Evolutionary conservation across 2,797 vertebrate genomes (phyloP).

Genomic region (Telmatherina bonti): DNA sequence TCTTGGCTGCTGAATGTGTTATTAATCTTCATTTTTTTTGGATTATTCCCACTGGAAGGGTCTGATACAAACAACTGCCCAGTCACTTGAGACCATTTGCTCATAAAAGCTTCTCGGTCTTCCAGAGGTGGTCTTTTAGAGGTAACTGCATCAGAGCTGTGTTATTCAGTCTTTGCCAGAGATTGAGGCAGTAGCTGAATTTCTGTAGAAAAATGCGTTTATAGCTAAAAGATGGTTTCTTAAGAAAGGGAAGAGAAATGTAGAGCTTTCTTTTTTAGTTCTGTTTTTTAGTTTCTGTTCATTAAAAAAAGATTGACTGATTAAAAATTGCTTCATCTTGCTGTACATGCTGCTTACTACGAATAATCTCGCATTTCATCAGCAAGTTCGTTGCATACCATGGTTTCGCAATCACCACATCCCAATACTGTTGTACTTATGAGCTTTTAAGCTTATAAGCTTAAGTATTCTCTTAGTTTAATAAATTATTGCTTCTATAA

Average conservation of each 20-base stretch:
- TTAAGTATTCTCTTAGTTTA: neutral
- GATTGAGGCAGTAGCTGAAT: conserved; percentile 10
- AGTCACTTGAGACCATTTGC: conserved; percentile 35
- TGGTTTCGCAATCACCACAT: conserved; percentile 28
- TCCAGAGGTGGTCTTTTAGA: no score
- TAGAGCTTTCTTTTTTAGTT: neutral
- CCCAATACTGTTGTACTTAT: conserved; percentile 18
- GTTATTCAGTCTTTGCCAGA: neutral
- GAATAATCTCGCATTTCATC: neutral
- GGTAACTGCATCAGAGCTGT: conserved; percentile 3
- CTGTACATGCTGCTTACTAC: neutral
- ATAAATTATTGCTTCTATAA: conserved; percentile 5
- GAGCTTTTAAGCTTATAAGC: no score
- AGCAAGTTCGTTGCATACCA: neutral
- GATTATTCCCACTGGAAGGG: conserved; percentile 48
- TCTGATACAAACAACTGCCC: conserved; percentile 49
- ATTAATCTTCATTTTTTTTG: conserved; percentile 64
- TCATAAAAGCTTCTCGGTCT: no score
- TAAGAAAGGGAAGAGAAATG: neutral
- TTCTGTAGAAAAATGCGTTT: conserved; percentile 2
- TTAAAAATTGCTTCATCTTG: neutral
- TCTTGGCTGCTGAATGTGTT: conserved; percentile 43
- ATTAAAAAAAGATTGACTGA: neutral
- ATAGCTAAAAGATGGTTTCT: neutral
- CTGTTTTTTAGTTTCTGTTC: neutral